phyloP scores from a whole-genome alignment of 2,888 invertebrate genomes.

The Drosophila prostipennis region DNA sequence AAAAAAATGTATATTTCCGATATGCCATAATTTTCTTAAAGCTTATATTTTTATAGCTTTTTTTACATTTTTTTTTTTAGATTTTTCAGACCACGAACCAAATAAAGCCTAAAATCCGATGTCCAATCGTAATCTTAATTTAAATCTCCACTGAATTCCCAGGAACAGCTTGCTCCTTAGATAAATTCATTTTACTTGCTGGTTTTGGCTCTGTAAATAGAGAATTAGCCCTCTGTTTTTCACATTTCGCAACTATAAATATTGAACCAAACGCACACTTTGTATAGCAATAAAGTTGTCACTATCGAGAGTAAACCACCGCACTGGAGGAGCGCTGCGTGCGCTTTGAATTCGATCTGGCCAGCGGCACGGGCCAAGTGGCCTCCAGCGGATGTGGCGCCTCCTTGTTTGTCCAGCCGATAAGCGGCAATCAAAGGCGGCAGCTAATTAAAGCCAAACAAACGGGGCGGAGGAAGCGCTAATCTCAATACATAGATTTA shows the following conservation, averaged over 20 bases:
- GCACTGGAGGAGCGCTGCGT: constrained; percentile 25
- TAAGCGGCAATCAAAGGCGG: constrained; percentile 33
- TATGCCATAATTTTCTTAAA: no score
- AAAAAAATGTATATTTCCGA: no score
- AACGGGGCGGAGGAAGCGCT: neutral
- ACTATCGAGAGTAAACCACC: constrained; percentile 34
- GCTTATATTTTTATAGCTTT: no score
- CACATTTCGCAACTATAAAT: constrained; percentile 5
- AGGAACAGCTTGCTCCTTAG: no score
- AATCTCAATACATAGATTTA: constrained; percentile 7
- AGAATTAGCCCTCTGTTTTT: neutral
- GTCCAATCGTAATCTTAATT: no score
- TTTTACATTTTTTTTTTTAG: no score
- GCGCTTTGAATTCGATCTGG: constrained; percentile 24
- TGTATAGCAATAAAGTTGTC: constrained; percentile 72
- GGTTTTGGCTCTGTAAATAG: constrained; percentile 3
- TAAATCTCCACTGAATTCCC: no score
- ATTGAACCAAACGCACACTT: constrained; percentile 44
- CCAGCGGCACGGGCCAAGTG: constrained; percentile 1
- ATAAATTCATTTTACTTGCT: neutral
- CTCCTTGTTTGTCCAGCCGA: constrained; percentile 26
- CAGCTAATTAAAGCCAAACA: constrained; percentile 41
- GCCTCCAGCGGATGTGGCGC: constrained; percentile 13
- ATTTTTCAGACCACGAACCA: no score
- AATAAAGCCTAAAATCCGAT: no score